Evolutionary conservation across 37 sponge, comb jelly and placozoan genomes (phyloP), one percentile per base, ranked within the genome.

Genomic region (Geodia barretti): DNA sequence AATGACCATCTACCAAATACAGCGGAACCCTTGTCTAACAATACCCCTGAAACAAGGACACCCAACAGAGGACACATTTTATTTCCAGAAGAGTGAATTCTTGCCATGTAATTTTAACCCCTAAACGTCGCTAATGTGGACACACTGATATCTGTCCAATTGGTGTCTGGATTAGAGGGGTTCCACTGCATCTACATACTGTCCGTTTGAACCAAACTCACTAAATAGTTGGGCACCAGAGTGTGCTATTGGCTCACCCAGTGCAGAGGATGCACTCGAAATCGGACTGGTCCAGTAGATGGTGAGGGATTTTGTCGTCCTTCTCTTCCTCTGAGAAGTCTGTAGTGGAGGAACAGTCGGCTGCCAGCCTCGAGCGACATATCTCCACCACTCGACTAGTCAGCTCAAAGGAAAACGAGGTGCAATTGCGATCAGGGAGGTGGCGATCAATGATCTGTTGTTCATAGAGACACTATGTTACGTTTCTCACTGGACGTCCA

Each of bases 261-360:
- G 86, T 74, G 68, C 90, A 90, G 37, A 90, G 81, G 23, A 80
- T 77, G 69, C 90, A 90, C 26, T 90, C 90, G 54, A 90, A 80
- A 19, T 90, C 90, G 38, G 66, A 28, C 0, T 62, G 47, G 40
- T 79, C 68, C 23, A 86, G 39, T n/a, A 64, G 19, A 9, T 64
- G 33, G 25, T 60, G 26, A 30, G 83, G 43, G 24, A 74, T 41
- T 39, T 60, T 59, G 29, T 21, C 39, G 26, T 43, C 36, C 14
- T 39, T 41, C 31, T 30, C 31, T 7, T 32, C 9, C 14, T 32
- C 3, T 17, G 54, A 7, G 54, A 47, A 17, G 54, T 47, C 54
- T 14, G 54, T 47, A 14, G 7, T 47, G 11, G 14, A 17, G 11
- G 11, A 7, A 47, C 54, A 47, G 11, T 47, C 54, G n/a, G n/a